phyloP scores from a whole-genome alignment of 2,113 vertebrate species.

The Chloebia gouldiae region DNA sequence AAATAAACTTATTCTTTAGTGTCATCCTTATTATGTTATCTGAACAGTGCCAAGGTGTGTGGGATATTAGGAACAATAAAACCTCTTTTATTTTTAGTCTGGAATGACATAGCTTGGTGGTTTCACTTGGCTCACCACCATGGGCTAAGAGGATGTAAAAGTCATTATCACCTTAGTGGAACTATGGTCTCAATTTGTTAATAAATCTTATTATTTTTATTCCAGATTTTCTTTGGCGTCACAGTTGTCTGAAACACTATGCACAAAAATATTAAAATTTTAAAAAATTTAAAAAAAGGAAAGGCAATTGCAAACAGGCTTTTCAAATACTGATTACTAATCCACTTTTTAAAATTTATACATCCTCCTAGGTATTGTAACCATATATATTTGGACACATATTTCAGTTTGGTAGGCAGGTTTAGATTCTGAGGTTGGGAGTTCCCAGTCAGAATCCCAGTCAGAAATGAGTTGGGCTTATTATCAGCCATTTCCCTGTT shows the following conservation, averaged over 20 bases:
- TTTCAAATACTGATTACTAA: neutral
- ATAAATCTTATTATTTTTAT: neutral
- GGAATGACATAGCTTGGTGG: neutral
- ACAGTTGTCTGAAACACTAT: neutral
- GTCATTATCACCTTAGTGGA: neutral
- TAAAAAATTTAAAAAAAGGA: neutral
- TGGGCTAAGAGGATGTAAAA: neutral
- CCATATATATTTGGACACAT: neutral
- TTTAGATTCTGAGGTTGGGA: neutral
- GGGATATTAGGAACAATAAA: neutral
- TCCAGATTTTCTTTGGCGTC: neutral
- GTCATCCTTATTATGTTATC: neutral
- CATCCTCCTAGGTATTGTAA: neutral
- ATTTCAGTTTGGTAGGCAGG: neutral
- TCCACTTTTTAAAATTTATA: neutral
- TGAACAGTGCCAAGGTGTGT: fast-evolving
- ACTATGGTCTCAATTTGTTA: neutral
- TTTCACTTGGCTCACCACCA: neutral
- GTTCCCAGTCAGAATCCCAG: neutral
- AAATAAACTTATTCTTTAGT: neutral
- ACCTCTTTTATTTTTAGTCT: neutral
- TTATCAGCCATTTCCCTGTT: neutral
- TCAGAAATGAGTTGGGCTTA: neutral
- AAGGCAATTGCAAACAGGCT: neutral
- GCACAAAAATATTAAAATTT: neutral